Evolutionary conservation across 2,797 vertebrate species (phyloP).

Genomic region (Spheniscus humboldti): DNA sequence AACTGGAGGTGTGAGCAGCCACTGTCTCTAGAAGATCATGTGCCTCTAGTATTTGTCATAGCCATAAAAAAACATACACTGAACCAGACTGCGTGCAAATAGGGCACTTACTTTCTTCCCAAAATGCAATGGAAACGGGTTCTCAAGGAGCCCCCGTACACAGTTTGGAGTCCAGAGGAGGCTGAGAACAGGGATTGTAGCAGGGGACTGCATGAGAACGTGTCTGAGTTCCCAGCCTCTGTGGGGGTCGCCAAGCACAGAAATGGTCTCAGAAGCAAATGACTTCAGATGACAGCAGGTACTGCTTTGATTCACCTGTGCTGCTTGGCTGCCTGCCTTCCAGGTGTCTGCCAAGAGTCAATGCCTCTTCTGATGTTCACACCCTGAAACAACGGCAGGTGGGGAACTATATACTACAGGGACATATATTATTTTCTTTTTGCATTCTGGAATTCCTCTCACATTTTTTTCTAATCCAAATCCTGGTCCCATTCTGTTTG

Average conservation of each 20-base stretch:
- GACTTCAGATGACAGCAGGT: background rate
- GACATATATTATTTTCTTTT: background rate
- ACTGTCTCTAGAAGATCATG: background rate
- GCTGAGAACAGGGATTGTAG: background rate
- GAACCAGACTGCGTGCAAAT: background rate
- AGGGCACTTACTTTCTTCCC: background rate
- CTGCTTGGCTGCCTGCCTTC: background rate
- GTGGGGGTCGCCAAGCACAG: background rate
- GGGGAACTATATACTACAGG: background rate
- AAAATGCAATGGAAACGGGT: background rate
- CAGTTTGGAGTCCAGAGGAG: background rate
- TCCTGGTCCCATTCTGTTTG: background rate
- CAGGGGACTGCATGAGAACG: background rate
- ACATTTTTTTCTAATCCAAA: background rate
- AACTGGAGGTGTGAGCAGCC: background rate
- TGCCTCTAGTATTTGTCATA: background rate
- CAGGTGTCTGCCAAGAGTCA: background rate
- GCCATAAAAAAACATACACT: background rate
- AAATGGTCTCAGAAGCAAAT: background rate
- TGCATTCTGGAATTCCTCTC: background rate
- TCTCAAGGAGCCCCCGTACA: background rate
- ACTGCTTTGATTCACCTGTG: background rate
- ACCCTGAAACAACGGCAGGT: background rate
- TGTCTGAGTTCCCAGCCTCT: background rate
- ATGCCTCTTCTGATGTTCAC: background rate